Percentiles rank a stretch among this genome's conserved stretches.
Conservation (phyloP, 2,113 vertebrate genomes). For the Oryzias curvinotus region DNA sequence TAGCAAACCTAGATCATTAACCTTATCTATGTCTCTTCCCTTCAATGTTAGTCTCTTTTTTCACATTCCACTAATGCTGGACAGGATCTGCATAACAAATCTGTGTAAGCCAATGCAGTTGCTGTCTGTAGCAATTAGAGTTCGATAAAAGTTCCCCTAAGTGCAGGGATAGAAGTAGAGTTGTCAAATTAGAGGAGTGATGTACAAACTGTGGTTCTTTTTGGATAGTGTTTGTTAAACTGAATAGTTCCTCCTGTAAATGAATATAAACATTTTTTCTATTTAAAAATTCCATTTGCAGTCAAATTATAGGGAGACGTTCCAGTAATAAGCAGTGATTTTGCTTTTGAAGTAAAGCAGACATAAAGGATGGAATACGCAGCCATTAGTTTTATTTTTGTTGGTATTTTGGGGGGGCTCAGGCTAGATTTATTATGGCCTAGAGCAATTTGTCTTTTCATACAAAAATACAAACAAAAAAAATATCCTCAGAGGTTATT, state of each 20-base stretch:
- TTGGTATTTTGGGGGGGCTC: too few relatives aligned
- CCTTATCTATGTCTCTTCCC: slow-evolving; percentile 56
- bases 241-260: neutral
- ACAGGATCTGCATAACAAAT: slow-evolving; percentile 47
- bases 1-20: slow-evolving; percentile 59
- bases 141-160: slow-evolving; percentile 48
- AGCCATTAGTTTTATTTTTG: too few relatives aligned
- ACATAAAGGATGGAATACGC: too few relatives aligned
- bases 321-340: too few relatives aligned
- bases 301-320: neutral
- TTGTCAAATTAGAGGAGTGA: slow-evolving; percentile 36
- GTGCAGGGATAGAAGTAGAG: slow-evolving; percentile 28
- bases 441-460: too few relatives aligned
- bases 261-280: neutral
- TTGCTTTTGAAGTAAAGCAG: too few relatives aligned
- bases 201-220: neutral
- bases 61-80: slow-evolving; percentile 45
- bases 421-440: too few relatives aligned
- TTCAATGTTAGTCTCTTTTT: slow-evolving; percentile 69
- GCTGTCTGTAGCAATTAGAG: slow-evolving; percentile 59
- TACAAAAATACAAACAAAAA: too few relatives aligned
- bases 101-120: slow-evolving; percentile 32
- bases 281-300: neutral
- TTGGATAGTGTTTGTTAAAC: neutral
- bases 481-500: neutral